These are phyloP conservation scores for Petrolisthes cinctipes DNA, from an alignment of 2,888 invertebrate species.

Conservation along the genomic window DNA sequence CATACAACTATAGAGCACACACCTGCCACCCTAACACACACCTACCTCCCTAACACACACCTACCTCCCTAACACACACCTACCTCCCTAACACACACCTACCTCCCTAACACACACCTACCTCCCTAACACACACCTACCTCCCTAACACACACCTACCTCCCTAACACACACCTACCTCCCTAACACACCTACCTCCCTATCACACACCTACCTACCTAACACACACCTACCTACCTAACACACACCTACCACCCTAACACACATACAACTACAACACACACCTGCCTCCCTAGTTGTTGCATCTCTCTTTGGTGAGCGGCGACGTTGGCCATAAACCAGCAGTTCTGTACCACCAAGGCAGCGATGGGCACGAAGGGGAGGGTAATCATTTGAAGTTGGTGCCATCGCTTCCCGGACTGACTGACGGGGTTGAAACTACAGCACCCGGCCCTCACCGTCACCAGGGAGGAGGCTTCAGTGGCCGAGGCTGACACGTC, in stretches of 20 bases:
- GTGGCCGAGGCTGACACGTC: slow-evolving; percentile 48
- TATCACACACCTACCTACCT: not conserved
- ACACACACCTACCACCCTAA: no score
- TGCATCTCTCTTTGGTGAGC: slow-evolving; percentile 29
- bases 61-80: not conserved
- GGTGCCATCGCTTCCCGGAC: slow-evolving; percentile 59
- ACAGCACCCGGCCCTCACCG: slow-evolving; percentile 61
- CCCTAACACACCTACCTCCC: no score
- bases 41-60: not conserved
- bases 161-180: not conserved
- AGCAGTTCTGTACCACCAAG: slow-evolving; percentile 61
- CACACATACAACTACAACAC: not conserved
- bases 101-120: not conserved
- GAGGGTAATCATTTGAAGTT: slow-evolving; percentile 60
- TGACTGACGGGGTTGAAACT: slow-evolving; percentile 61
- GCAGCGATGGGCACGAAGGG: slow-evolving; percentile 64
- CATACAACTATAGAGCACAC: not conserved
- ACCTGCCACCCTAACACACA: no score
- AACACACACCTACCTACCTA: not conserved
- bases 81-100: not conserved
- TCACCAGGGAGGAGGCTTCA: slow-evolving; percentile 58
- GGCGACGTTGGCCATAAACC: slow-evolving; percentile 40
- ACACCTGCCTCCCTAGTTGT: slow-evolving; percentile 17
- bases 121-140: not conserved
- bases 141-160: not conserved